Percentiles rank a stretch among this genome's conserved stretches.
Conservation (phyloP, 2,888 invertebrate genomes). For the Hydroisotoma schaefferi region DNA sequence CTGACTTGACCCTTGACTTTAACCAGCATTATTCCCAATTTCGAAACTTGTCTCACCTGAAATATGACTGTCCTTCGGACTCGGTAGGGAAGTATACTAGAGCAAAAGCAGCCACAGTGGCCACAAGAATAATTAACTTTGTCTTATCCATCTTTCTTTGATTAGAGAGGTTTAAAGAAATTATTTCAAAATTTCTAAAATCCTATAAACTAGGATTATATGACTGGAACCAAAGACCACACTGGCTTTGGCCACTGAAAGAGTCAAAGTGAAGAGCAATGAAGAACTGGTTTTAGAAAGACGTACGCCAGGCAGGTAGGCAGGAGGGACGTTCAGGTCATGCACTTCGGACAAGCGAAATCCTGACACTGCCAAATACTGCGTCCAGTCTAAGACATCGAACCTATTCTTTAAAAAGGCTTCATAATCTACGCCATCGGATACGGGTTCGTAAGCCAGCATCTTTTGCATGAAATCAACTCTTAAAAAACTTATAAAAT, state of each 20-base stretch:
- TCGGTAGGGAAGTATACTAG: slow-evolving; percentile 44
- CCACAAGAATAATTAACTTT: slow-evolving; percentile 42
- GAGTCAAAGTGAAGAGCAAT: background rate
- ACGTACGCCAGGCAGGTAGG: background rate
- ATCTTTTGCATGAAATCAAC: too few relatives aligned
- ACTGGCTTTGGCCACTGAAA: background rate
- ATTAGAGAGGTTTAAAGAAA: background rate
- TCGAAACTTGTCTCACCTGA: slow-evolving; percentile 37
- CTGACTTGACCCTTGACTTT: background rate
- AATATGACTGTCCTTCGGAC: slow-evolving; percentile 47
- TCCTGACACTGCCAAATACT: slow-evolving; percentile 32
- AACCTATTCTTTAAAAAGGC: too few relatives aligned
- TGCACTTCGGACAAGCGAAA: slow-evolving; percentile 34
- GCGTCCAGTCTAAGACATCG: slow-evolving; percentile 18
- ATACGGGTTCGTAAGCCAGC: too few relatives aligned
- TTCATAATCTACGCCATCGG: too few relatives aligned
- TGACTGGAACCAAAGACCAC: slow-evolving; percentile 12
- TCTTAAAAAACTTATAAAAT: too few relatives aligned
- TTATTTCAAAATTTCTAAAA: background rate
- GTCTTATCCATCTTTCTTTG: slow-evolving; percentile 46
- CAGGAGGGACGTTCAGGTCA: slow-evolving; percentile 23
- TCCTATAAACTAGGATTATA: slow-evolving; percentile 1
- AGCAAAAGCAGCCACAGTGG: slow-evolving; percentile 44
- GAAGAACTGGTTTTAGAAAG: background rate
- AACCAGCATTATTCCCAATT: background rate